Conservation (phyloP, 2,797 vertebrate genomes). For the Caiman crocodilus region DNA sequence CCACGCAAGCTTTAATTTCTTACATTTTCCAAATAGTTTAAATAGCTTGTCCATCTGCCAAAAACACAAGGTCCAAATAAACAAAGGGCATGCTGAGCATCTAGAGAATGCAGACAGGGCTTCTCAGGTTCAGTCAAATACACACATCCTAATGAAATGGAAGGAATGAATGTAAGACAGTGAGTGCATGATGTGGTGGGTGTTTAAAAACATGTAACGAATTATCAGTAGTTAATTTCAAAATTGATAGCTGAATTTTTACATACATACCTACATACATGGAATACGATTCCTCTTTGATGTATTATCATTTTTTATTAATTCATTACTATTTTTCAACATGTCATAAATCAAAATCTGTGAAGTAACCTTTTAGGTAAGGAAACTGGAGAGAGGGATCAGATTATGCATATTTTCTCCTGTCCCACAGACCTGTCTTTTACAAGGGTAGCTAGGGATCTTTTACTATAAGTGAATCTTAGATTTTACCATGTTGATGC, state of each 20-base stretch:
- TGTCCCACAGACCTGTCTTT: neutral
- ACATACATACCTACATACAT: too few relatives aligned
- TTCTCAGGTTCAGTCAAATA: slow-evolving; percentile 36
- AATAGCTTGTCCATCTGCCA: slow-evolving; percentile 43
- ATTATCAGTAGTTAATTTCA: neutral
- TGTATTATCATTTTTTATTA: rapidly evolving
- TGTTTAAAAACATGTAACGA: neutral
- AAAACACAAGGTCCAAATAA: slow-evolving; percentile 27
- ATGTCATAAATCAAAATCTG: neutral
- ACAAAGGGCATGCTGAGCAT: slow-evolving; percentile 36
- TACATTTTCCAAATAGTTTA: slow-evolving; percentile 56
- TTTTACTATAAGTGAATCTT: neutral
- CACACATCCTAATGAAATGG: slow-evolving; percentile 9
- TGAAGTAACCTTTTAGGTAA: neutral
- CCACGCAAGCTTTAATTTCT: neutral
- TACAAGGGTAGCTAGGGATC: neutral
- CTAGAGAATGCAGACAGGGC: slow-evolving; percentile 58
- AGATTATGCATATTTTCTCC: neutral
- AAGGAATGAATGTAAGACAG: neutral
- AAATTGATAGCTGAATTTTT: neutral
- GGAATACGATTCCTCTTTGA: neutral
- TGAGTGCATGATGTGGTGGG: neutral
- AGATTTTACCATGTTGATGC: neutral
- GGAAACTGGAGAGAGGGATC: neutral
- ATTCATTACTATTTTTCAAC: neutral